These are phyloP conservation scores for Melanotaenia parkinsoni DNA, from an alignment of 2,797 vertebrate species.

Conservation along the genomic window DNA sequence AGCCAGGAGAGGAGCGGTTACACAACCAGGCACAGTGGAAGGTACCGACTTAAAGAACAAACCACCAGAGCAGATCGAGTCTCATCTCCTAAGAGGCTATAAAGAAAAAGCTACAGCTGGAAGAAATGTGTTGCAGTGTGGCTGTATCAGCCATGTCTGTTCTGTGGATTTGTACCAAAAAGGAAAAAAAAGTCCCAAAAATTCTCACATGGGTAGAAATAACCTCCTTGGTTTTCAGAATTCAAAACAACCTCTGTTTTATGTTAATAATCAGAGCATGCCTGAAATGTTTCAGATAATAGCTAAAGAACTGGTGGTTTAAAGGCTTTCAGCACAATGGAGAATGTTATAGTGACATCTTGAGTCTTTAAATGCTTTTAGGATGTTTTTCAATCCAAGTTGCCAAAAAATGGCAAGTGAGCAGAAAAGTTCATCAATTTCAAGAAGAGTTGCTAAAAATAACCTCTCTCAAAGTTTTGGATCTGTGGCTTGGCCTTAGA, in stretches of 20 bases:
- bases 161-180: background rate
- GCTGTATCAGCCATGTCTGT: background rate
- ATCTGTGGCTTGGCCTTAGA: background rate
- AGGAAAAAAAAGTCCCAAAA: background rate
- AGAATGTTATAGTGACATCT: too few species aligned
- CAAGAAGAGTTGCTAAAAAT: background rate
- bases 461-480: background rate
- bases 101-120: background rate
- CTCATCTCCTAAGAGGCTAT: background rate
- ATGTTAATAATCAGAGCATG: background rate
- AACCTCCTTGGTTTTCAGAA: background rate
- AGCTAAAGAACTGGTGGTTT: background rate
- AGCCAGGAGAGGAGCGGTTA: slow-evolving; percentile 39
- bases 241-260: too few species aligned
- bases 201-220: background rate
- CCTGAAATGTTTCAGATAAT: background rate
- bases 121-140: too few species aligned
- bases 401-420: too few species aligned
- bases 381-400: background rate
- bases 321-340: too few species aligned
- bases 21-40: slow-evolving; percentile 16
- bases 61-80: slow-evolving; percentile 1
- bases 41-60: background rate
- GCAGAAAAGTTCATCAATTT: too few species aligned
- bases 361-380: too few species aligned